phyloP scores from a whole-genome alignment of 64 coral and sea anemone species.

The Montipora capricornis region DNA sequence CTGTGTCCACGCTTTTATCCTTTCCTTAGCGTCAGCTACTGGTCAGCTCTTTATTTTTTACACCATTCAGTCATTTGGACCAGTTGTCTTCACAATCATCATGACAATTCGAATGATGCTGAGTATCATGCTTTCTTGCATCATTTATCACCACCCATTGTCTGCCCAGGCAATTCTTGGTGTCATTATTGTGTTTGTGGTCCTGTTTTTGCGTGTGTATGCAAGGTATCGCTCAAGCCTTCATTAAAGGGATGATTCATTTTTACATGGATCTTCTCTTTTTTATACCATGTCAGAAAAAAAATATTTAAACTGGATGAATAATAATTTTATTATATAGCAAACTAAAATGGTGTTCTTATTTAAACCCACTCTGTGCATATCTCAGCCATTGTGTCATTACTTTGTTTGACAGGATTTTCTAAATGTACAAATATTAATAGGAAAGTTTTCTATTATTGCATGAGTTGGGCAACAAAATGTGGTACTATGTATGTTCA shows the following conservation, averaged over 20 bases:
- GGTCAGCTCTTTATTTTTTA: slow-evolving; percentile 98
- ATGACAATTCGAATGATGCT: slow-evolving; percentile 94
- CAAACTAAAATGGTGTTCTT: too few species aligned
- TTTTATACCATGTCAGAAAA: not conserved
- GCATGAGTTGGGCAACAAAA: too few species aligned
- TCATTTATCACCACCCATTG: slow-evolving; percentile 89
- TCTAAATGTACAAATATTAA: too few species aligned
- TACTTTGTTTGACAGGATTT: too few species aligned
- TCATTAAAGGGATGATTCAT: not conserved
- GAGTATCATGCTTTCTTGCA: slow-evolving; percentile 92
- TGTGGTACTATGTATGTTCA: too few species aligned
- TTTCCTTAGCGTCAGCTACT: slow-evolving; percentile 87
- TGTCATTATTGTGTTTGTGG: slow-evolving; percentile 88
- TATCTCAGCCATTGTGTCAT: too few species aligned
- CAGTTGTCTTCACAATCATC: slow-evolving; percentile 94
- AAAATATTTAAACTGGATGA: too few species aligned
- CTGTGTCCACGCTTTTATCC: slow-evolving; percentile 65
- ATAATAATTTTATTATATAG: too few species aligned
- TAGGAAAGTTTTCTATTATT: too few species aligned
- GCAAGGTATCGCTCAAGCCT: slow-evolving; percentile 75
- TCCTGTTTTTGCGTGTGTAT: slow-evolving; percentile 86
- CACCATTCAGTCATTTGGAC: slow-evolving; percentile 97
- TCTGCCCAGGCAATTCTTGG: slow-evolving; percentile 85
- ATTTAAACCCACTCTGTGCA: too few species aligned
- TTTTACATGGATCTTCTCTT: not conserved